Percentiles rank a stretch among this genome's conserved stretches.
These are phyloP conservation scores for Uria lomvia DNA, from an alignment of 2,113 vertebrate species.

Conservation along the genomic window DNA sequence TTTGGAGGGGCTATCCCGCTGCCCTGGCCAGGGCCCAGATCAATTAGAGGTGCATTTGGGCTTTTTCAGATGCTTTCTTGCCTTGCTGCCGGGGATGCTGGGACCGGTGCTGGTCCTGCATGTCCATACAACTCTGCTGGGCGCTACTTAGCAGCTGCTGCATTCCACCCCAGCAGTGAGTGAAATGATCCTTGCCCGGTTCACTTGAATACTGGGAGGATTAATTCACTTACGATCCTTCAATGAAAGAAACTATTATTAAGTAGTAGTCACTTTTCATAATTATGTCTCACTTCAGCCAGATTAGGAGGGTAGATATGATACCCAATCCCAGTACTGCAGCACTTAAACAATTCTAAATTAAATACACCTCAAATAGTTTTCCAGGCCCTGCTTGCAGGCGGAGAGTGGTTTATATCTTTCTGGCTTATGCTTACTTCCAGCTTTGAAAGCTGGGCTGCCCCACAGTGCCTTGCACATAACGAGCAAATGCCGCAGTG, in stretches of 20 bases:
- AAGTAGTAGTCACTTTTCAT: background rate
- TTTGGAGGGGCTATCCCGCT: background rate
- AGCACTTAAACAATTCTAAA: background rate
- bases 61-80: background rate
- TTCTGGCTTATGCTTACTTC: background rate
- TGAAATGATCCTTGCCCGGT: background rate
- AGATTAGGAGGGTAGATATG: background rate
- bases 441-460: background rate
- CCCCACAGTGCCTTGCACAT: background rate
- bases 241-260: constrained; percentile 20
- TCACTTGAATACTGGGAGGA: background rate
- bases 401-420: background rate
- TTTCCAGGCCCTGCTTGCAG: background rate
- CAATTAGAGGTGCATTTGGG: background rate
- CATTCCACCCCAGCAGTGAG: background rate
- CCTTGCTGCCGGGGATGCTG: background rate
- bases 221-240: background rate
- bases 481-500: background rate
- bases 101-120: background rate
- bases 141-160: background rate
- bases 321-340: background rate
- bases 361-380: background rate
- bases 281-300: background rate
- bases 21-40: background rate
- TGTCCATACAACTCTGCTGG: background rate